Conservation (phyloP, 2,113 vertebrate genomes). For the Rhea americana region DNA sequence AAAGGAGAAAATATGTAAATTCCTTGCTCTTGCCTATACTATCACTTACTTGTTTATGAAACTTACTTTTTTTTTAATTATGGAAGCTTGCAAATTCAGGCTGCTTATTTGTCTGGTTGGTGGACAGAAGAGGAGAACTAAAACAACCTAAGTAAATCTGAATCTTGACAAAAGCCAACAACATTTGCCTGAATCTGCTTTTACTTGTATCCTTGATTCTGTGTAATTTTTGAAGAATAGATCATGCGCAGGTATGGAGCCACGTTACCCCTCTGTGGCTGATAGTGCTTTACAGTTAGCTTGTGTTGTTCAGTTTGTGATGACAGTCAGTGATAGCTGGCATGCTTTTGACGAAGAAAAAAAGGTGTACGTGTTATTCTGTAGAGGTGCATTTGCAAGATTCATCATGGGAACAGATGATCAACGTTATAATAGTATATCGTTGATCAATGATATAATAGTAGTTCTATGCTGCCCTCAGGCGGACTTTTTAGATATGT, state of each 20-base stretch:
- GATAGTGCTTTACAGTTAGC: background rate
- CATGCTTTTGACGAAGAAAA: rapidly evolving
- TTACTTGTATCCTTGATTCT: too few species aligned
- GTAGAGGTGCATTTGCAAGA: background rate
- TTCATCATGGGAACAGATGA: too few species aligned
- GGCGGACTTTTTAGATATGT: background rate
- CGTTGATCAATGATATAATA: background rate
- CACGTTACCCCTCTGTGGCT: rapidly evolving
- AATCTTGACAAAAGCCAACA: too few species aligned
- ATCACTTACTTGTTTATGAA: too few species aligned
- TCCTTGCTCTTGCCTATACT: too few species aligned
- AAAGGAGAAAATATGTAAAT: too few species aligned
- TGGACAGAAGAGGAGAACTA: too few species aligned
- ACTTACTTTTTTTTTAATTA: background rate
- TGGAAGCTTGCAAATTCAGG: background rate
- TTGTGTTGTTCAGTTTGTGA: background rate
- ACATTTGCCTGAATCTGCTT: too few species aligned
- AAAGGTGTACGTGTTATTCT: rapidly evolving
- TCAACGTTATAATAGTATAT: too few species aligned
- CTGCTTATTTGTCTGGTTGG: too few species aligned
- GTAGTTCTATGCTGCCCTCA: slow-evolving; percentile 25
- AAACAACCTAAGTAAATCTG: too few species aligned
- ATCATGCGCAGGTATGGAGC: background rate
- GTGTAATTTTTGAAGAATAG: too few species aligned
- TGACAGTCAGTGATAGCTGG: background rate